Conservation (phyloP, 2,797 vertebrate species). For the Anas bernieri region DNA sequence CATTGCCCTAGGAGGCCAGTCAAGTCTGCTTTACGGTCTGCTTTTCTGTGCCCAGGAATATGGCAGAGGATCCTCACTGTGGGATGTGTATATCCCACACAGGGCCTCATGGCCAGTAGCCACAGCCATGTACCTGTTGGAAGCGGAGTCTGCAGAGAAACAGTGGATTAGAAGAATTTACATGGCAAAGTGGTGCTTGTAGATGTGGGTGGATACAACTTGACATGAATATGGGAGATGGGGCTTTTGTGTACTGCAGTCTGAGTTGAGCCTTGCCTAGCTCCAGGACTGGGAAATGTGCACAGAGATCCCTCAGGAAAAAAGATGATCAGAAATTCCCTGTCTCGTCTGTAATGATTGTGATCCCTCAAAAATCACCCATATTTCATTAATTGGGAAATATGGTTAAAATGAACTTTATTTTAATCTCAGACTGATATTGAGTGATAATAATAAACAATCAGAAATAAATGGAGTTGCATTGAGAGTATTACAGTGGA, state of each 20-base stretch:
- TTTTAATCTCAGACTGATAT: background rate
- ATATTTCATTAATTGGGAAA: background rate
- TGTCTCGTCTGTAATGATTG: background rate
- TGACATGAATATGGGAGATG: background rate
- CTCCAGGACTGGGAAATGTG: accelerated
- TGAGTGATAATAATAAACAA: background rate
- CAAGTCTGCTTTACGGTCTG: background rate
- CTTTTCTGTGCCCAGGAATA: background rate
- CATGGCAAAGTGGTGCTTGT: background rate
- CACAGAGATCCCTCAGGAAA: accelerated
- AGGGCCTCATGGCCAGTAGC: background rate
- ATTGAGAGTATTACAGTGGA: background rate
- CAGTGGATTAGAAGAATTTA: background rate
- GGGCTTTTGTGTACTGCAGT: background rate
- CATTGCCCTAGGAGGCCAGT: background rate
- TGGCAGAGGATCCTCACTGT: background rate
- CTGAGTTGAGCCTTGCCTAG: background rate
- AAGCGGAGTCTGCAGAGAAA: background rate
- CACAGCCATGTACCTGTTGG: accelerated
- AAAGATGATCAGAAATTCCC: background rate
- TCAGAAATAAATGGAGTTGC: background rate
- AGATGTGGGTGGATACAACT: background rate
- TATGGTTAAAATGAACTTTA: background rate
- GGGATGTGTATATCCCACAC: background rate
- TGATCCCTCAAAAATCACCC: background rate